Conservation (phyloP, 2,113 vertebrate species). For the Lophochroa leadbeateri region DNA sequence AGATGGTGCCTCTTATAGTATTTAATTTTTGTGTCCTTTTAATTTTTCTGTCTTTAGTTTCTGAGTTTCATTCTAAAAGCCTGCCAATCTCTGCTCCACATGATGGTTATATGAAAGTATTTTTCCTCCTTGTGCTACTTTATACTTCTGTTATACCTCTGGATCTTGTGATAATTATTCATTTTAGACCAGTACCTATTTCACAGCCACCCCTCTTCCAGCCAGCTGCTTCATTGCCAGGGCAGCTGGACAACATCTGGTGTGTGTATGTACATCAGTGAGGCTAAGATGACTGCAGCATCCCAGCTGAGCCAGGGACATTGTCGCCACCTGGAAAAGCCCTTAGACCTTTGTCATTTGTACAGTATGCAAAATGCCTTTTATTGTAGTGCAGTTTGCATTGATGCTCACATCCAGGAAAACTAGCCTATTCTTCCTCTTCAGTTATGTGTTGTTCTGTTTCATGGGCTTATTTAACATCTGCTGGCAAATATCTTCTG, state of each 20-base stretch:
- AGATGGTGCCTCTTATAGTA: not conserved
- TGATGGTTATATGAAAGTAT: not conserved
- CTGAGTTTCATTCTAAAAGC: not conserved
- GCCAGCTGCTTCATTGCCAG: not conserved
- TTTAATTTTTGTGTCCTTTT: not conserved
- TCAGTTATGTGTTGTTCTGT: not conserved
- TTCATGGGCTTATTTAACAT: not conserved
- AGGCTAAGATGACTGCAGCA: not conserved
- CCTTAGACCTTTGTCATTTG: not conserved
- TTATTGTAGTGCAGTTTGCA: accelerated
- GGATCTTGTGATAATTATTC: not conserved
- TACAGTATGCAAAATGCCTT: not conserved
- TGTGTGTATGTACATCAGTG: not conserved
- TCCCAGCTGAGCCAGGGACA: not conserved
- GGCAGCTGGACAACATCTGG: not conserved
- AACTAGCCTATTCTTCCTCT: not conserved
- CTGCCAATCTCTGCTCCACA: not conserved
- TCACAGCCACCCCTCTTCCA: not conserved
- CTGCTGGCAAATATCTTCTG: slow-evolving; percentile 39
- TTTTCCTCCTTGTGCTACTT: not conserved
- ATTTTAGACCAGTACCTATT: not conserved
- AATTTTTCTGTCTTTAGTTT: not conserved
- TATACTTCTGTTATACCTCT: not conserved
- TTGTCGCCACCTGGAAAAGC: not conserved
- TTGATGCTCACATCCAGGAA: not conserved